A percentile compares a stretch with the other conserved stretches of the same genome.
Evolutionary conservation across 2,797 vertebrate genomes (phyloP).

Genomic region (Malurus leucopterus): DNA sequence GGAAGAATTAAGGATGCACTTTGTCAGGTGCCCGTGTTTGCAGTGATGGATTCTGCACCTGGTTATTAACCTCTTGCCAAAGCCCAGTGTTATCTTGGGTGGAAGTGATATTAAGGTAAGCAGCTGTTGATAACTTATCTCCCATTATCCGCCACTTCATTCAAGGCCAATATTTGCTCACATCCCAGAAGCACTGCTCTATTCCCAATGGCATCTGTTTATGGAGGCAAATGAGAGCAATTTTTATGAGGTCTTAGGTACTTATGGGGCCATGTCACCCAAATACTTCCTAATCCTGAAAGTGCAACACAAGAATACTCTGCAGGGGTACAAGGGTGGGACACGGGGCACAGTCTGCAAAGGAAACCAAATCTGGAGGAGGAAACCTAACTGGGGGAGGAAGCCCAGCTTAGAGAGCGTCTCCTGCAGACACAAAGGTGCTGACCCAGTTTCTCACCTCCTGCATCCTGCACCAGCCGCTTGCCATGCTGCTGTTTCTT

Average conservation of each 20-base stretch:
- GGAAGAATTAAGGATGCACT: neutral
- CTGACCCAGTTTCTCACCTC: neutral
- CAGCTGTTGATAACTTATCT: conserved; percentile 52
- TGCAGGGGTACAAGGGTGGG: neutral
- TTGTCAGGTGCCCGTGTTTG: neutral
- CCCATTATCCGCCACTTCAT: neutral
- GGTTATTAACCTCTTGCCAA: conserved; percentile 11
- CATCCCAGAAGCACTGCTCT: neutral
- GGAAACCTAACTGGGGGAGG: neutral
- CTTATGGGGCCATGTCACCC: neutral
- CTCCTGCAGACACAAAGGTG: neutral
- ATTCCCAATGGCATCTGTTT: neutral
- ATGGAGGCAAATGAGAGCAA: neutral
- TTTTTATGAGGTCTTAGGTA: neutral
- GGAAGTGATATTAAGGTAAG: conserved; percentile 40
- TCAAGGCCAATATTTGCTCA: conserved; percentile 13
- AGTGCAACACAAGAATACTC: neutral
- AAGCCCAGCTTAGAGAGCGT: neutral
- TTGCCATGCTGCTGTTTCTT: neutral
- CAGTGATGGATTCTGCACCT: conserved; percentile 9
- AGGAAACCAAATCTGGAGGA: neutral
- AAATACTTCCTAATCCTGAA: neutral
- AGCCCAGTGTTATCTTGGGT: neutral
- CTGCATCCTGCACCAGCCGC: neutral
- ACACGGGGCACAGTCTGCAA: fast-evolving